Conservation (phyloP, 2,113 vertebrate genomes). For the Tupaia chinensis region DNA sequence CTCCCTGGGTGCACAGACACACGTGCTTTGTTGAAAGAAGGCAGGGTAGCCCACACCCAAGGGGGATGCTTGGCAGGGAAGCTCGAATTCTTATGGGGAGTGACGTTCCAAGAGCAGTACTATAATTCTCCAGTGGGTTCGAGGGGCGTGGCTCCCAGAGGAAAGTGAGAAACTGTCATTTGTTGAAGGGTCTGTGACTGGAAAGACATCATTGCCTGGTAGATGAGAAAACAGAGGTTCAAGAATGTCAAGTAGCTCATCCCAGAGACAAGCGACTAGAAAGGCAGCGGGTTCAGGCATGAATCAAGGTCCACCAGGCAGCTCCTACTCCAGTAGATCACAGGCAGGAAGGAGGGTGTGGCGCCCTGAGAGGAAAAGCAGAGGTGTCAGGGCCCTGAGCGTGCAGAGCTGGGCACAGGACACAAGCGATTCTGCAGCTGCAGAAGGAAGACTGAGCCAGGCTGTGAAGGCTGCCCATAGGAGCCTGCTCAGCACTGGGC, state of each 20-base stretch:
- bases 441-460: not conserved
- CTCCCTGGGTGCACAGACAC: not conserved
- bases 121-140: not conserved
- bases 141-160: not conserved
- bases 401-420: not conserved
- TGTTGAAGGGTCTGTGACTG: not conserved
- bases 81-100: not conserved
- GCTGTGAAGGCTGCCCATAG: rapidly evolving
- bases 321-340: too few species aligned
- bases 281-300: too few species aligned
- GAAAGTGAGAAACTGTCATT: not conserved
- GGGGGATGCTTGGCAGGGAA: not conserved
- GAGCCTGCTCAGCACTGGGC: not conserved
- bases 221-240: not conserved
- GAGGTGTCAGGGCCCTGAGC: not conserved
- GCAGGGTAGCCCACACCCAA: not conserved
- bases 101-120: not conserved
- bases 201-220: not conserved
- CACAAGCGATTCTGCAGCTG: not conserved
- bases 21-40: not conserved
- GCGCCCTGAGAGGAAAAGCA: not conserved
- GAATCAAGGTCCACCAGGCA: not conserved
- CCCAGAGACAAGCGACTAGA: not conserved
- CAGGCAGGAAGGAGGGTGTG: not conserved
- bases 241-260: not conserved